Percentiles rank a stretch among this genome's conserved stretches.
These are phyloP conservation scores for Agrilus mali DNA, from an alignment of 2,888 invertebrate genomes.

Conservation along the genomic window DNA sequence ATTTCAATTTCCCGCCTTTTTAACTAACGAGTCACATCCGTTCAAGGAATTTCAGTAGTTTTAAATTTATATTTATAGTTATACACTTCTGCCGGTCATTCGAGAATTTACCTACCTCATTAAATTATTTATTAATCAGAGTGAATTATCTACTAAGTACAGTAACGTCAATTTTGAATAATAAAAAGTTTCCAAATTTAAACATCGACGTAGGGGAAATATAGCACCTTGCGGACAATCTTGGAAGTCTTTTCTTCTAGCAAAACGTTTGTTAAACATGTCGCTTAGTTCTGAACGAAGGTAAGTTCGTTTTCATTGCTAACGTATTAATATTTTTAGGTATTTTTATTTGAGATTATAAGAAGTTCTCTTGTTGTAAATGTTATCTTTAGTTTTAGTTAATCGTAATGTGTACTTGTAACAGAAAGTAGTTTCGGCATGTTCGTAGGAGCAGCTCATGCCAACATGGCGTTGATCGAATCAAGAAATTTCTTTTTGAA, in stretches of 20 bases:
- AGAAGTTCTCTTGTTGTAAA: conserved; percentile 8
- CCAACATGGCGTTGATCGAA: conserved; percentile 42
- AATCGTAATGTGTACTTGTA: conserved; percentile 8
- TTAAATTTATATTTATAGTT: background rate
- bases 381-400: too few relatives aligned
- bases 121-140: too few relatives aligned
- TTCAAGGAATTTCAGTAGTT: background rate
- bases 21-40: conserved; percentile 1
- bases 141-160: too few relatives aligned
- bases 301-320: conserved; percentile 47
- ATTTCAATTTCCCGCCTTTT: conserved; percentile 11
- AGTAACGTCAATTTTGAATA: too few relatives aligned
- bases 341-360: conserved; percentile 20
- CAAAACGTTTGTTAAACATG: conserved; percentile 71
- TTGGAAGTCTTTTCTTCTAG: conserved; percentile 52
- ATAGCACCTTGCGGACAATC: conserved; percentile 28
- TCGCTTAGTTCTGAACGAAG: conserved; percentile 69
- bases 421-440: conserved; percentile 28
- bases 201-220: conserved; percentile 31
- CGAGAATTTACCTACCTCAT: too few relatives aligned
- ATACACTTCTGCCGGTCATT: background rate
- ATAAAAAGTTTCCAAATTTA: conserved; percentile 5
- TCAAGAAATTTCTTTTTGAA: too few relatives aligned
- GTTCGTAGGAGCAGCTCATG: conserved; percentile 35
- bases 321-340: conserved; percentile 19